phyloP scores from a whole-genome alignment of 2,113 vertebrate genomes.

The Vombatus ursinus region DNA sequence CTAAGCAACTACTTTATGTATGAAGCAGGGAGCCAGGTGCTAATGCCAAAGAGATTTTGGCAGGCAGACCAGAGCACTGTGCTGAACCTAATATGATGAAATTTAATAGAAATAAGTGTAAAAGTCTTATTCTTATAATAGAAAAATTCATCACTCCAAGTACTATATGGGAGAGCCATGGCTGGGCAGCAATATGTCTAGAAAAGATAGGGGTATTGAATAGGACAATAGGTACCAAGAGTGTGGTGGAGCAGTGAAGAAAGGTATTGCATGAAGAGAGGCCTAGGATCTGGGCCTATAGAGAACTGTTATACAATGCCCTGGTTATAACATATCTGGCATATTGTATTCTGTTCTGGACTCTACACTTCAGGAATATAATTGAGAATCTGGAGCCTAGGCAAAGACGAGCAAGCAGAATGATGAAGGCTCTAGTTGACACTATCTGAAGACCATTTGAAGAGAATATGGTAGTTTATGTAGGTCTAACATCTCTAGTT shows the following conservation, averaged over 20 bases:
- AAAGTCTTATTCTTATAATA: not conserved
- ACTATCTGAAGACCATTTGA: not conserved
- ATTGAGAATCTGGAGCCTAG: not conserved
- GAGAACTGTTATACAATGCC: not conserved
- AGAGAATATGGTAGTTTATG: not conserved
- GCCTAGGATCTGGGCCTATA: not conserved
- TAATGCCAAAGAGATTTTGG: not conserved
- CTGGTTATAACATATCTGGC: not conserved
- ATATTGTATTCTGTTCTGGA: not conserved
- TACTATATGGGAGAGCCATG: not conserved
- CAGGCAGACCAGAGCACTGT: not conserved
- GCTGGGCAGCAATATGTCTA: not conserved
- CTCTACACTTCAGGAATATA: not conserved
- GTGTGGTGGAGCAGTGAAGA: not conserved
- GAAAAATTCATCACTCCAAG: not conserved
- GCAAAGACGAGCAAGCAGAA: not conserved
- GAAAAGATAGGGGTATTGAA: not conserved
- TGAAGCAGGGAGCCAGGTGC: not conserved
- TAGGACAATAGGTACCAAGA: not conserved
- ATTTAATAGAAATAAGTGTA: not conserved
- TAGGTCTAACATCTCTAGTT: not conserved
- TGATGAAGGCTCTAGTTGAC: not conserved
- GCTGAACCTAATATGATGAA: not conserved
- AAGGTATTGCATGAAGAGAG: not conserved
- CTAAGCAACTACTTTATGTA: not conserved